Evolutionary conservation across 2,113 vertebrate species (phyloP).

Genomic region (Esox niger): DNA sequence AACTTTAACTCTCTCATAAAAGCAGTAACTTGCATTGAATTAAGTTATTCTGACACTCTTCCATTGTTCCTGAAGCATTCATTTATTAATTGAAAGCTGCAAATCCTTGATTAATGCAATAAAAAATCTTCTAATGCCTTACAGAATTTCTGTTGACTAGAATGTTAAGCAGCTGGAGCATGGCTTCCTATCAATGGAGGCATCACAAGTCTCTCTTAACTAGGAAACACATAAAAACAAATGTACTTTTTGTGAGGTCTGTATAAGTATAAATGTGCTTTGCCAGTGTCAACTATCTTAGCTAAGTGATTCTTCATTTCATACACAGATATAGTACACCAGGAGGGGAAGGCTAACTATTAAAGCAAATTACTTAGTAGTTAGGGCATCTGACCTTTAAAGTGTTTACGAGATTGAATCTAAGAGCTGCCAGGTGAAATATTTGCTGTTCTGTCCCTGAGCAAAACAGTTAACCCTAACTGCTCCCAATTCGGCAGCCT

Average conservation of each 20-base stretch:
- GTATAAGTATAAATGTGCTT: slow-evolving; percentile 4
- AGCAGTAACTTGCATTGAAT: slow-evolving; percentile 61
- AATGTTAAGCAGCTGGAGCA: not conserved
- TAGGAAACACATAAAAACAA: not conserved
- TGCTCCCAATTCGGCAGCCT: too few relatives aligned
- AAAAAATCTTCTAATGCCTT: slow-evolving; percentile 32
- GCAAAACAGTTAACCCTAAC: too few relatives aligned
- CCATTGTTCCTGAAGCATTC: slow-evolving; percentile 61
- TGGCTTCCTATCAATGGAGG: not conserved
- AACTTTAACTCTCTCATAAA: slow-evolving; percentile 40
- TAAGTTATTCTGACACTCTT: slow-evolving; percentile 64
- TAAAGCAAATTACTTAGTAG: too few relatives aligned
- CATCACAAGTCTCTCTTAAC: not conserved
- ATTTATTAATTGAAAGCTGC: slow-evolving; percentile 64
- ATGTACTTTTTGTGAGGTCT: not conserved
- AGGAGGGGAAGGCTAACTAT: not conserved
- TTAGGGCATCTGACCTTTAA: too few relatives aligned
- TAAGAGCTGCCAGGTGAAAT: too few relatives aligned
- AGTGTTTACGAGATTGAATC: too few relatives aligned
- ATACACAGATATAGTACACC: not conserved
- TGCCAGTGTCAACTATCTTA: not conserved
- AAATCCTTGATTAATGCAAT: slow-evolving; percentile 53
- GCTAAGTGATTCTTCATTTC: not conserved
- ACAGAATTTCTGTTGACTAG: not conserved
- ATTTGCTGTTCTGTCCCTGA: too few relatives aligned